Evolutionary conservation across 2,888 invertebrate species (phyloP).

Genomic region (Tachystola acroxantha): DNA sequence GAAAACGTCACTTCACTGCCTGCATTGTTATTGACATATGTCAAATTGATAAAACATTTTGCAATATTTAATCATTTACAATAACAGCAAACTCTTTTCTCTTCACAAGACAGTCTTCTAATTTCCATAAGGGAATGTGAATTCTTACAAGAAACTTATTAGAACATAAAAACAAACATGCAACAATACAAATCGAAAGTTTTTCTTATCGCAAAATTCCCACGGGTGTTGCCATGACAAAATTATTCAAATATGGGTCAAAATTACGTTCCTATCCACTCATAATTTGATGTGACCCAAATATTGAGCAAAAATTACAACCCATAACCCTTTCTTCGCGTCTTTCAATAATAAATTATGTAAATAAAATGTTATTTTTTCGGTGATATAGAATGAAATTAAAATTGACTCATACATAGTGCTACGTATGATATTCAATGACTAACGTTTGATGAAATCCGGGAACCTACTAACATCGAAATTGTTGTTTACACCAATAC

Average conservation of each 20-base stretch:
- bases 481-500: no score
- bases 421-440: no score
- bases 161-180: constrained; percentile 37
- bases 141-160: constrained; percentile 46
- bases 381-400: no score
- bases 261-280: constrained; percentile 35
- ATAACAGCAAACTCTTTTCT: background rate
- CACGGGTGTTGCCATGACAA: constrained; percentile 55
- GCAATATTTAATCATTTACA: constrained; percentile 9
- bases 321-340: no score
- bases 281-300: constrained; percentile 13
- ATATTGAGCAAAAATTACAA: no score
- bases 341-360: no score
- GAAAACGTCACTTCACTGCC: constrained; percentile 63
- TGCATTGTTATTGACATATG: constrained; percentile 54
- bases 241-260: constrained; percentile 45
- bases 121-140: constrained; percentile 36
- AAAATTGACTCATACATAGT: no score
- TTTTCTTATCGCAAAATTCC: constrained; percentile 46
- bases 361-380: no score
- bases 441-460: no score
- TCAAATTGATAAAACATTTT: constrained; percentile 42
- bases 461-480: no score
- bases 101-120: constrained; percentile 22
- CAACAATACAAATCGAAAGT: constrained; percentile 58